These are phyloP conservation scores for Eupithecia tripunctaria DNA, from an alignment of 2,888 invertebrate genomes.

Conservation along the genomic window DNA sequence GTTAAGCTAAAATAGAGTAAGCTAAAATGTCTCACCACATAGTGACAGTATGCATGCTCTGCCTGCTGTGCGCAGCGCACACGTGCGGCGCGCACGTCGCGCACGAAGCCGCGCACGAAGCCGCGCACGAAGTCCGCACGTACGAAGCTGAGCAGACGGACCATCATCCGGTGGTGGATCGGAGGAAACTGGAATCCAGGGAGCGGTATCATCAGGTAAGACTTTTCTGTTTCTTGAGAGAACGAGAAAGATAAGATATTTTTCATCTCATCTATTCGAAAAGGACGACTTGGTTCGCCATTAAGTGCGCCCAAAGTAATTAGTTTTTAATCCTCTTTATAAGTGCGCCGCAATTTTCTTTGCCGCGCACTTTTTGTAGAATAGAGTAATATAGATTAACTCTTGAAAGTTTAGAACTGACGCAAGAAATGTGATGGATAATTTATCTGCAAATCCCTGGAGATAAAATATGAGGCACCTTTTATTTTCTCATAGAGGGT, in stretches of 20 bases:
- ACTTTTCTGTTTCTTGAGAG: too few relatives aligned
- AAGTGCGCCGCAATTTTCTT: too few relatives aligned
- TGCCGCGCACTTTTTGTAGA: too few relatives aligned
- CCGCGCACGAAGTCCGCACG: constrained; percentile 59
- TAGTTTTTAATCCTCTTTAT: too few relatives aligned
- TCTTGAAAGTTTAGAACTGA: constrained; percentile 51
- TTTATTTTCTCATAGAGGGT: too few relatives aligned
- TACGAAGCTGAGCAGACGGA: constrained; percentile 57
- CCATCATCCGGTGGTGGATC: constrained; percentile 59
- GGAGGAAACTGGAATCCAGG: constrained; percentile 53
- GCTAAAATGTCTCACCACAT: constrained; percentile 82
- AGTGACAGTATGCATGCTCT: constrained; percentile 93
- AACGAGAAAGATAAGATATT: too few relatives aligned
- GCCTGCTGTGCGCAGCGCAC: constrained; percentile 91
- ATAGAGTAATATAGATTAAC: too few relatives aligned
- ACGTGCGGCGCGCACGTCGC: constrained; percentile 89
- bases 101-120: constrained; percentile 60
- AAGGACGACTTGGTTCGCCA: too few relatives aligned
- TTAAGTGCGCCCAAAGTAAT: too few relatives aligned
- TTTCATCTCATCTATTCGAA: too few relatives aligned
- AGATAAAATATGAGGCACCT: too few relatives aligned
- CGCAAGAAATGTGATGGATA: constrained; percentile 48
- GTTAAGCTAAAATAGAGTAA: constrained; percentile 55
- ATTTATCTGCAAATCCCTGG: too few relatives aligned
- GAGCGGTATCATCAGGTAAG: constrained; percentile 55